Conservation (phyloP, 2,888 invertebrate species). For the Hoplodrina ambigua region DNA sequence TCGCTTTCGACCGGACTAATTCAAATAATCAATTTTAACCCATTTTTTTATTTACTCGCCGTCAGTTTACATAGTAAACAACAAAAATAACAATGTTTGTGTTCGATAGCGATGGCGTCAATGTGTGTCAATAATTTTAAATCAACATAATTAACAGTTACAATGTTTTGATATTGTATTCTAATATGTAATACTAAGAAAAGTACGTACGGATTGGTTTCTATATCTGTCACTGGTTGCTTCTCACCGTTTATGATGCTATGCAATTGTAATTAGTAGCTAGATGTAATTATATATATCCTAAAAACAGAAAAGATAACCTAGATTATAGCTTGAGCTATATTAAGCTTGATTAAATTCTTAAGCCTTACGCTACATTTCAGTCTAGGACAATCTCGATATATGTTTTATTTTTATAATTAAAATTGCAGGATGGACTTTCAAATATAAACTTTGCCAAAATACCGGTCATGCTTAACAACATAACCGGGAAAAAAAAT, state of each 20-base stretch:
- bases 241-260: neutral
- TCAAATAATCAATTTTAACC: slow-evolving; percentile 53
- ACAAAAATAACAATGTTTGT: slow-evolving; percentile 58
- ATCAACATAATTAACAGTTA: slow-evolving; percentile 55
- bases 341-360: no score
- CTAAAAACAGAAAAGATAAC: no score
- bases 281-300: no score
- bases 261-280: neutral
- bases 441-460: no score
- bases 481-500: no score
- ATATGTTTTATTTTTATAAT: no score
- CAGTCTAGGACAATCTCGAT: no score
- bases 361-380: no score
- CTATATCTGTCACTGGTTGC: neutral
- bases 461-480: no score
- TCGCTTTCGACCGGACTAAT: neutral
- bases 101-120: slow-evolving; percentile 59
- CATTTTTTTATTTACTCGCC: slow-evolving; percentile 61
- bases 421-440: no score
- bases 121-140: slow-evolving; percentile 46
- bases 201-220: neutral
- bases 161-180: slow-evolving; percentile 25
- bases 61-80: slow-evolving; percentile 30
- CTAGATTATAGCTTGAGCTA: neutral
- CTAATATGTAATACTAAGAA: slow-evolving; percentile 17